Conservation (phyloP, 2,888 invertebrate species). For the Parnassius apollo region DNA sequence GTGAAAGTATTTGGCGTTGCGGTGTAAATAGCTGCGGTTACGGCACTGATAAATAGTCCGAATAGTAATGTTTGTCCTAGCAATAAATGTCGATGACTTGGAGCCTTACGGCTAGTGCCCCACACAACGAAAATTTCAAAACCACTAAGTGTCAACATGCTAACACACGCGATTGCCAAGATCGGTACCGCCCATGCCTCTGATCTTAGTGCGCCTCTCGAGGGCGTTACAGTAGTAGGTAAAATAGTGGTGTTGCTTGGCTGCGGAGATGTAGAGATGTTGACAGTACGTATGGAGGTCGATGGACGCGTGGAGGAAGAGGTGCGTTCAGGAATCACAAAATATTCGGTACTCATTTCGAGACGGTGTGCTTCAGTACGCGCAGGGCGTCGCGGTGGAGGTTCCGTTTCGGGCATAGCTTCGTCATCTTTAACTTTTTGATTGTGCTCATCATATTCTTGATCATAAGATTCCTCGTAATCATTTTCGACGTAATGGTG, state of each 20-base stretch:
- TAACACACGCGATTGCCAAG: constrained; percentile 90
- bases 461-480: constrained; percentile 59
- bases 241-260: constrained; percentile 46
- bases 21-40: constrained; percentile 88
- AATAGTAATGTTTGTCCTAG: constrained; percentile 92
- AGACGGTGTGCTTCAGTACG: constrained; percentile 79
- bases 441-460: constrained; percentile 57
- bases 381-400: constrained; percentile 59
- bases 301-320: constrained; percentile 51
- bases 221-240: constrained; percentile 43
- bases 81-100: constrained; percentile 91
- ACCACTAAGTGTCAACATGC: constrained; percentile 91
- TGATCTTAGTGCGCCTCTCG: constrained; percentile 78
- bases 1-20: constrained; percentile 89
- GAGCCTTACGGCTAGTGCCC: constrained; percentile 88
- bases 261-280: constrained; percentile 44
- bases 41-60: constrained; percentile 90
- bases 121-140: constrained; percentile 95
- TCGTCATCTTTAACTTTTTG: constrained; percentile 47
- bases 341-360: constrained; percentile 93
- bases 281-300: constrained; percentile 55
- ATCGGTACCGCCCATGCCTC: constrained; percentile 96
- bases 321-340: constrained; percentile 84
- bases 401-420: constrained; percentile 46
- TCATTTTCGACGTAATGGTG: constrained; percentile 52